Percentiles rank a stretch among this genome's conserved stretches.
phyloP scores from a whole-genome alignment of 2,797 vertebrate genomes.

The Hippoglossus hippoglossus region DNA sequence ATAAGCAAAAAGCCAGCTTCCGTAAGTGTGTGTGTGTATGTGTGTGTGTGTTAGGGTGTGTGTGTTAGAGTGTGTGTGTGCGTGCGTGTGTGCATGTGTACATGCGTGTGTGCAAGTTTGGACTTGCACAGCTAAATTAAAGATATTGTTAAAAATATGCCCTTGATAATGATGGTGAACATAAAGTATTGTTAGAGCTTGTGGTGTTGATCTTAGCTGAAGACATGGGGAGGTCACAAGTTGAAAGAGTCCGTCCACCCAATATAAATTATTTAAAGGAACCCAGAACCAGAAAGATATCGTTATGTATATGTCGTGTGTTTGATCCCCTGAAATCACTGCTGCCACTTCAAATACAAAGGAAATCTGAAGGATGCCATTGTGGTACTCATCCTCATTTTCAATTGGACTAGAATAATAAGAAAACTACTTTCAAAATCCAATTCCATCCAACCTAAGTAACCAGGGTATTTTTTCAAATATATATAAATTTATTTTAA shows the following conservation, averaged over 20 bases:
- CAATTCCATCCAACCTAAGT: neutral
- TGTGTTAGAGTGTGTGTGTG: neutral
- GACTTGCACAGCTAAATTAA: conserved; percentile 12
- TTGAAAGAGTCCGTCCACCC: too few relatives aligned
- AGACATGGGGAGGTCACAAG: conserved; percentile 51
- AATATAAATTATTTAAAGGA: too few relatives aligned
- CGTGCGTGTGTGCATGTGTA: too few relatives aligned
- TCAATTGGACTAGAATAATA: too few relatives aligned
- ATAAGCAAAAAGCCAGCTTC: conserved; percentile 77
- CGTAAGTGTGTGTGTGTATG: conserved; percentile 37
- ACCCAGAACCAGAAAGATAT: neutral
- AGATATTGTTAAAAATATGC: conserved; percentile 33
- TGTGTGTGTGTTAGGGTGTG: conserved; percentile 4
- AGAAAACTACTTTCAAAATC: neutral
- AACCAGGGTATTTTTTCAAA: neutral
- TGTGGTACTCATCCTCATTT: neutral
- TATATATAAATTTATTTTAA: too few relatives aligned
- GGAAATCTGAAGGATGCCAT: conserved; percentile 8
- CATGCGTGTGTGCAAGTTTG: neutral
- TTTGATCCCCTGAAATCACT: neutral
- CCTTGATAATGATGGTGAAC: conserved; percentile 24
- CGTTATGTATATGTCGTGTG: neutral
- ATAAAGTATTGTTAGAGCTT: conserved; percentile 16
- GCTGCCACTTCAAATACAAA: neutral
- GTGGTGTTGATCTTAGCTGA: conserved; percentile 32